phyloP scores from a whole-genome alignment of 2,113 vertebrate species.

The Helogale parvula region DNA sequence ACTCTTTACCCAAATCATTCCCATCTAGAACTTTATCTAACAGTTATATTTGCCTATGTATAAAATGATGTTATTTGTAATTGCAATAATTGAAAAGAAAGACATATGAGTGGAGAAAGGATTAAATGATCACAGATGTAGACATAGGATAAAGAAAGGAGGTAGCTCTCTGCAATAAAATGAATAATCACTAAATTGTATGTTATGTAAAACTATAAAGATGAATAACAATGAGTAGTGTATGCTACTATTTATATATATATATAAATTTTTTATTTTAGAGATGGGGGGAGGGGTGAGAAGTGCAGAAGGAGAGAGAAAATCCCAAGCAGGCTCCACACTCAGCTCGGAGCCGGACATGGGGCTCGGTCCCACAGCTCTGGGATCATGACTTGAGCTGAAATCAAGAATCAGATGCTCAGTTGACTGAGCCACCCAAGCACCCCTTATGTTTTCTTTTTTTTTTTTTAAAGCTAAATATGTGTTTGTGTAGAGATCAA shows the following conservation, averaged over 20 bases:
- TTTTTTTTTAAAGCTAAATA: neutral
- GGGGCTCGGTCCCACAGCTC: too few species aligned
- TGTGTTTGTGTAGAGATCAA: neutral
- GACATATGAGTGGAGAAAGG: neutral
- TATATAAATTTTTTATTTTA: too few species aligned
- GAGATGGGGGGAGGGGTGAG: too few species aligned
- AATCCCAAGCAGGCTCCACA: too few species aligned
- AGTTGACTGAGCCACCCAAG: too few species aligned
- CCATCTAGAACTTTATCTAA: neutral
- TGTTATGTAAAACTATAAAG: neutral
- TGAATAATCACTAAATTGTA: neutral
- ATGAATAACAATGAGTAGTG: neutral
- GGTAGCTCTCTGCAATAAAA: neutral
- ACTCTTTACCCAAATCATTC: neutral
- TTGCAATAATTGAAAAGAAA: neutral
- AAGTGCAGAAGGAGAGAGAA: too few species aligned
- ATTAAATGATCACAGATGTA: neutral
- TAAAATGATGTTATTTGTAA: neutral
- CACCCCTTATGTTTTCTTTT: too few species aligned
- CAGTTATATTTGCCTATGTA: neutral
- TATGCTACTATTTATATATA: neutral
- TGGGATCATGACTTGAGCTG: too few species aligned
- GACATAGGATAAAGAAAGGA: slow-evolving; percentile 16
- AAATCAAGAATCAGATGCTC: too few species aligned
- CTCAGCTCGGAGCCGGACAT: too few species aligned